phyloP scores from a whole-genome alignment of 1,140 invertebrate genomes.

The Aculops lycopersici region DNA sequence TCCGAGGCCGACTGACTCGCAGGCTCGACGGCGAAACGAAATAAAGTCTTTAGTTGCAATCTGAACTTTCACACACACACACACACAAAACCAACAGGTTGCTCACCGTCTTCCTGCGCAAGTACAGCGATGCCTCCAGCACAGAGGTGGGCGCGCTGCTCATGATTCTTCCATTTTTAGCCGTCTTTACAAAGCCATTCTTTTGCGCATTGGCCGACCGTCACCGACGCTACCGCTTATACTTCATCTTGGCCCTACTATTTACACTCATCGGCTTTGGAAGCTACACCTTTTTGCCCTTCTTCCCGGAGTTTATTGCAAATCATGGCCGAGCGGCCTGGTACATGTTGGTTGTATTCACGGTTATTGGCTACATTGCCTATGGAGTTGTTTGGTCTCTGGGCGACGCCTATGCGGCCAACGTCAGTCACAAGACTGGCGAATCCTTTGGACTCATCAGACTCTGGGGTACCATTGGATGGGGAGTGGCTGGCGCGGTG shows the following conservation, averaged over 20 bases:
- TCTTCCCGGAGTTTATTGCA: background rate
- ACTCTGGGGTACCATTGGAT: constrained; percentile 23
- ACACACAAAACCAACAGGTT: background rate
- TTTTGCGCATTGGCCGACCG: constrained; percentile 15
- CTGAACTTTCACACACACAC: too few relatives aligned
- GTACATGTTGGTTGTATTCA: constrained; percentile 3
- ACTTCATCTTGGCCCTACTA: constrained; percentile 9
- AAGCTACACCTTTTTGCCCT: constrained; percentile 1
- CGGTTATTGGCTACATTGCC: constrained; percentile 4
- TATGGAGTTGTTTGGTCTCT: constrained; percentile 1
- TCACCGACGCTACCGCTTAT: constrained; percentile 12
- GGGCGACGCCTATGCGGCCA: background rate
- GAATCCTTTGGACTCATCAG: constrained; percentile 36
- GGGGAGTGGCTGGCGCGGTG: constrained; percentile 8
- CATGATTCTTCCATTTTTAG: constrained; percentile 14
- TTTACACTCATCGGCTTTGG: constrained; percentile 8
- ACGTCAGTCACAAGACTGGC: background rate
- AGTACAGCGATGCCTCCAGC: constrained; percentile 13
- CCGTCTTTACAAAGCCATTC: constrained; percentile 14
- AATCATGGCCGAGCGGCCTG: constrained; percentile 1
- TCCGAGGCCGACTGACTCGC: too few relatives aligned
- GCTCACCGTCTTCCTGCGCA: constrained; percentile 14
- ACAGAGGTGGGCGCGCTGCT: constrained; percentile 15
- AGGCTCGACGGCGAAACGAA: too few relatives aligned
- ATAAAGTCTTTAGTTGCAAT: too few relatives aligned